These are phyloP conservation scores for Melieria omissa DNA, from an alignment of 2,888 invertebrate genomes.

Conservation along the genomic window DNA sequence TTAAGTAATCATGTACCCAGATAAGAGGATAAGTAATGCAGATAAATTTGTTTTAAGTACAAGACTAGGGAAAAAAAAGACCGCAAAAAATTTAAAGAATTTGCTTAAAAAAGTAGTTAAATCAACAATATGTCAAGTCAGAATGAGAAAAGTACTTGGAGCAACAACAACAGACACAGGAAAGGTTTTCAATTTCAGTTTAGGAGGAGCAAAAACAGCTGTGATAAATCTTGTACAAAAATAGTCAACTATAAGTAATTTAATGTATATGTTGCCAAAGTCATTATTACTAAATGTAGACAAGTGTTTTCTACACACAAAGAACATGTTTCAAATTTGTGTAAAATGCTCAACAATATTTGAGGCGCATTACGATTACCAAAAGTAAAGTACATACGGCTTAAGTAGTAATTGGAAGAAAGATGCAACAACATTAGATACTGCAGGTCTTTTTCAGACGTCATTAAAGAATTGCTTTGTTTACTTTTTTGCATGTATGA, in stretches of 20 bases:
- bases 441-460: no score
- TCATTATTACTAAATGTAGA: no score
- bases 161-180: constrained; percentile 48
- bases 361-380: no score
- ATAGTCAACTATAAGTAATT: neutral
- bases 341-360: no score
- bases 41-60: neutral
- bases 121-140: neutral
- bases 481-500: constrained; percentile 11
- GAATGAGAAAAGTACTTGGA: constrained; percentile 1
- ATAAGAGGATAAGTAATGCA: constrained; percentile 25
- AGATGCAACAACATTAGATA: no score
- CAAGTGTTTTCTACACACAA: no score
- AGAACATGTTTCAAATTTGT: no score
- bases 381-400: no score
- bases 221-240: constrained; percentile 1
- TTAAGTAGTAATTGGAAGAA: no score
- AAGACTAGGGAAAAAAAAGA: constrained; percentile 20
- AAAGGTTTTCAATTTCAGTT: constrained; percentile 51
- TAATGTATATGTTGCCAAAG: neutral
- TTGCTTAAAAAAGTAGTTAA: constrained; percentile 15
- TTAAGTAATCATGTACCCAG: neutral
- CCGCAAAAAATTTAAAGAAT: constrained; percentile 4
- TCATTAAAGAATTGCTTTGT: neutral
- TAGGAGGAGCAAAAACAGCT: constrained; percentile 35